A percentile compares a stretch with the other conserved stretches of the same genome.
phyloP scores from a whole-genome alignment of 2,113 vertebrate genomes.

The Heteronetta atricapilla region DNA sequence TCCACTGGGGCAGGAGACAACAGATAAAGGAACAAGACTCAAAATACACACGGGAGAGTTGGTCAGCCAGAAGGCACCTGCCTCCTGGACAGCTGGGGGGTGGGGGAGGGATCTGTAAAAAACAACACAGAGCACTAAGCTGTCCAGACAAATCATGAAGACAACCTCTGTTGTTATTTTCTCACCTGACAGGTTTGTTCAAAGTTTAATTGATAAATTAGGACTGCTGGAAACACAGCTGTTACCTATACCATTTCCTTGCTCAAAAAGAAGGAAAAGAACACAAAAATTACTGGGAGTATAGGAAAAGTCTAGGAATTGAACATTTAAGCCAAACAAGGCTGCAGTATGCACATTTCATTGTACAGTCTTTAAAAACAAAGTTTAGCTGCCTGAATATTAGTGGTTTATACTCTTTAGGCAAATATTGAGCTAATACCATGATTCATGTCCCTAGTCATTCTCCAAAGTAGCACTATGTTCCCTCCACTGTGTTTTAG shows the following conservation, averaged over 20 bases:
- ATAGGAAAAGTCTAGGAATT: neutral
- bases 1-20: neutral
- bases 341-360: neutral
- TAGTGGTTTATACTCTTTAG: constrained; percentile 14
- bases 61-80: neutral
- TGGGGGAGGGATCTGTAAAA: neutral
- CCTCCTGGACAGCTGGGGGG: neutral
- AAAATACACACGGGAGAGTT: neutral
- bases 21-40: neutral
- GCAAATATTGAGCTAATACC: constrained; percentile 56
- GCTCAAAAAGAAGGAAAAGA: neutral
- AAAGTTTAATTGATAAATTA: neutral
- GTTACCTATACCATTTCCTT: neutral
- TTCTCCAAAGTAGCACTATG: constrained; percentile 13
- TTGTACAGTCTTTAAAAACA: neutral
- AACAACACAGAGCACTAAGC: neutral
- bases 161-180: neutral
- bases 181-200: neutral
- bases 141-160: neutral
- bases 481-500: constrained; percentile 29
- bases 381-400: constrained; percentile 17
- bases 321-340: neutral
- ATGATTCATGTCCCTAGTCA: constrained; percentile 4
- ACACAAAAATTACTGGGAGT: neutral
- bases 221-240: neutral